Conservation (phyloP, 2,113 vertebrate species). For the Melanerpes formicivorus region DNA sequence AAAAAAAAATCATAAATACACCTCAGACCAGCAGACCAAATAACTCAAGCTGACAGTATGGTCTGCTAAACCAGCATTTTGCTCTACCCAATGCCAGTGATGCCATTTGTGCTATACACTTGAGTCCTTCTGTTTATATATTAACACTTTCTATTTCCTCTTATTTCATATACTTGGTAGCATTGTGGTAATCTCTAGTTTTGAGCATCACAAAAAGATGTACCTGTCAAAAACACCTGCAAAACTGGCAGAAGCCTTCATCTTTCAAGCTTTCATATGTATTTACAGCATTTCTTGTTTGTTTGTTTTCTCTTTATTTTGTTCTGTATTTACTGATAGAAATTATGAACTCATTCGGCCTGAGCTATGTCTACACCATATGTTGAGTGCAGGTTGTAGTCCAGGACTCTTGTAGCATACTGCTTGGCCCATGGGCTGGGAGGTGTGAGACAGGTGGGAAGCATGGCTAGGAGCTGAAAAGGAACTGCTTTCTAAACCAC, state of each 20-base stretch:
- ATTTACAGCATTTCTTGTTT: neutral
- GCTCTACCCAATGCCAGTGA: neutral
- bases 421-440: neutral
- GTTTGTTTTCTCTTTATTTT: neutral
- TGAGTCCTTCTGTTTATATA: neutral
- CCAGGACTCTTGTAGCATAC: neutral
- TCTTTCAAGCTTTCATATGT: neutral
- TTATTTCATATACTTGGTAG: neutral
- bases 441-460: neutral
- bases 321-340: neutral
- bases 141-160: neutral
- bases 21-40: neutral
- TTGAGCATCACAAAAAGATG: neutral
- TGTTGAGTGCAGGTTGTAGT: neutral
- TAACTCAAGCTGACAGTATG: neutral
- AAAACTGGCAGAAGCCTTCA: neutral
- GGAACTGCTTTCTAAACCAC: conserved; percentile 3
- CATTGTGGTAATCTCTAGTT: neutral
- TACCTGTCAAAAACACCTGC: neutral
- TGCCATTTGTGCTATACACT: neutral
- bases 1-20: neutral
- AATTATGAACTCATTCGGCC: neutral
- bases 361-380: neutral
- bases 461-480: neutral
- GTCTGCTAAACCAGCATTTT: neutral